phyloP scores from a whole-genome alignment of 2,797 vertebrate genomes.

The Characodon lateralis region DNA sequence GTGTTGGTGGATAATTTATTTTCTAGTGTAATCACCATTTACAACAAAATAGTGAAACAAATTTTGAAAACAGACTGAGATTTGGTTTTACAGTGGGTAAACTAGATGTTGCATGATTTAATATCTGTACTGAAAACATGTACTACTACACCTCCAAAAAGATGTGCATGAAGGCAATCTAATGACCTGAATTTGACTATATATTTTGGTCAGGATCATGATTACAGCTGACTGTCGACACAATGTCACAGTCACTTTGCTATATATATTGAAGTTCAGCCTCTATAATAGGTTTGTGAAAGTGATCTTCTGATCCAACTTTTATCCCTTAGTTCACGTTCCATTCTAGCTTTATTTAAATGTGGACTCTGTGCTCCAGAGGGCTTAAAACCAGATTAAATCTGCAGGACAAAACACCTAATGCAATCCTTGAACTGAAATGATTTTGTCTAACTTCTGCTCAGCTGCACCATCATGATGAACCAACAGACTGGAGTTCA shows the following conservation, averaged over 20 bases:
- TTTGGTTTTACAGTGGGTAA: no score
- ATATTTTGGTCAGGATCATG: not conserved
- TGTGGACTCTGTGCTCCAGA: not conserved
- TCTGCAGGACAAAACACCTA: not conserved
- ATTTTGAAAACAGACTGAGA: no score
- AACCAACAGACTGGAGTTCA: not conserved
- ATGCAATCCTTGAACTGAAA: not conserved
- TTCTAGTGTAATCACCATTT: no score
- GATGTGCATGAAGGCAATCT: not conserved
- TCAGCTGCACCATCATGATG: not conserved
- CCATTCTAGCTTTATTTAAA: not conserved
- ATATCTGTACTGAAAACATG: not conserved
- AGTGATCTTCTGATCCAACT: not conserved
- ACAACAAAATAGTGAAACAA: no score
- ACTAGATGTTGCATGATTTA: not conserved
- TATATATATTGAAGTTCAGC: slow-evolving; percentile 2
- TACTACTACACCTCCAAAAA: not conserved
- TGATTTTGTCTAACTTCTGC: not conserved
- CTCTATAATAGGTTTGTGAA: not conserved
- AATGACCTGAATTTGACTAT: not conserved
- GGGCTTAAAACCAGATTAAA: not conserved
- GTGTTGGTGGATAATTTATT: no score
- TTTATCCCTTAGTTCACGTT: not conserved
- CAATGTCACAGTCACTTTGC: slow-evolving; percentile 1
- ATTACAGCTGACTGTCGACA: not conserved